Percentiles rank a stretch among this genome's conserved stretches.
phyloP scores from a whole-genome alignment of 2,888 invertebrate species.

The Corbicula japonica region DNA sequence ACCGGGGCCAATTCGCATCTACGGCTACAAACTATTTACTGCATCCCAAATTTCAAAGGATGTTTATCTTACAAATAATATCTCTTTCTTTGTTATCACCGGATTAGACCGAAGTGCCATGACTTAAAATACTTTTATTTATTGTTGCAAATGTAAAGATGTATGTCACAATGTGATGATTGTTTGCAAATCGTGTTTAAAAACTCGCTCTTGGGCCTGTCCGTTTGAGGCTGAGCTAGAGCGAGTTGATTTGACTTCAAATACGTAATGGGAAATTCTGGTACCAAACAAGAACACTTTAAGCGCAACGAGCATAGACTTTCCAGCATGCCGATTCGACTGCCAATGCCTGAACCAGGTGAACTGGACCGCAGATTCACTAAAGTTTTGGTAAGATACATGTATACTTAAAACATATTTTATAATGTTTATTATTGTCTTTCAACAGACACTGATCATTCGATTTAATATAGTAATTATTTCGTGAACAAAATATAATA shows the following conservation, averaged over 20 bases:
- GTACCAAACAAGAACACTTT: slow-evolving; percentile 66
- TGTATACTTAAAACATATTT: no score
- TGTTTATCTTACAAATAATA: slow-evolving; percentile 40
- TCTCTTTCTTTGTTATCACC: slow-evolving; percentile 36
- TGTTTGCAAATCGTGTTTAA: slow-evolving; percentile 3
- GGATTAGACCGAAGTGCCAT: slow-evolving; percentile 20
- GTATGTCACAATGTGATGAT: slow-evolving; percentile 38
- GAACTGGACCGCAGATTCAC: slow-evolving; percentile 97
- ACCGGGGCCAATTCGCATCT: no score
- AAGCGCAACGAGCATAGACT: slow-evolving; percentile 75
- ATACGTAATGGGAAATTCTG: slow-evolving; percentile 79
- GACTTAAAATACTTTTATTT: slow-evolving; percentile 20
- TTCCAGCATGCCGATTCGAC: slow-evolving; percentile 81
- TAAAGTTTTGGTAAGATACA: slow-evolving; percentile 90
- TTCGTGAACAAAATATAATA: no score
- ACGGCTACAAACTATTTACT: no score
- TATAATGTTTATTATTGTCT: no score
- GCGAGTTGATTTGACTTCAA: slow-evolving; percentile 7
- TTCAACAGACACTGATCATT: no score
- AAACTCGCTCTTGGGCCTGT: slow-evolving; percentile 12
- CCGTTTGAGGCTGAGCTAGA: slow-evolving; percentile 22
- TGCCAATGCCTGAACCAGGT: slow-evolving; percentile 96
- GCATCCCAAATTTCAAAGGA: slow-evolving; percentile 45
- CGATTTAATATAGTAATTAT: no score
- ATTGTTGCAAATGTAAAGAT: slow-evolving; percentile 9